Percentiles rank a stretch among this genome's conserved stretches.
phyloP scores from a whole-genome alignment of 2,113 vertebrate genomes.

The Orientallactaga bullata region DNA sequence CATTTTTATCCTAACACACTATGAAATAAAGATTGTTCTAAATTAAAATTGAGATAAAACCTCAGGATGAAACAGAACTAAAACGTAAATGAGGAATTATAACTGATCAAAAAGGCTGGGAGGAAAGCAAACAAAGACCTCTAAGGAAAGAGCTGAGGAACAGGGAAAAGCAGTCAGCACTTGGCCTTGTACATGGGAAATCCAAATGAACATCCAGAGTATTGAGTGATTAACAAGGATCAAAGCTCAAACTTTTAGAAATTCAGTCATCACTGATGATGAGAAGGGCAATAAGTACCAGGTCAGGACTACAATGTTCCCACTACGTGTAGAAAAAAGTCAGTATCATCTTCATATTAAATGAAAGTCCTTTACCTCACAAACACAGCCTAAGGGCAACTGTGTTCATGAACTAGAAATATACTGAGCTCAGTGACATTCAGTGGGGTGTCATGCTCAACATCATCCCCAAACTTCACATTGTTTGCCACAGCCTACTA shows the following conservation, averaged over 20 bases:
- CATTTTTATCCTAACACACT: not conserved
- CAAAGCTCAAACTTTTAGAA: constrained; percentile 53
- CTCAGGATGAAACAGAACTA: not conserved
- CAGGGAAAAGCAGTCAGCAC: not conserved
- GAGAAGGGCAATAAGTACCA: constrained; percentile 70
- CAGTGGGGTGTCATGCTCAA: constrained; percentile 61
- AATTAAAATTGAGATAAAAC: constrained; percentile 14
- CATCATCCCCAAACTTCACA: constrained; percentile 40
- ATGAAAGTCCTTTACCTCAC: constrained; percentile 67
- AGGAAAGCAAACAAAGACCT: constrained; percentile 30
- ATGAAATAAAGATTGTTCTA: not conserved
- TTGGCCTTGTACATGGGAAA: not conserved
- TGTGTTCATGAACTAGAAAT: constrained; percentile 67
- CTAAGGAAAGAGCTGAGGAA: not conserved
- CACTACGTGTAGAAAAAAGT: constrained; percentile 59
- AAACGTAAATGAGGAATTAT: not conserved
- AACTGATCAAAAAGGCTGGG: not conserved
- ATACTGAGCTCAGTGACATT: constrained; percentile 24
- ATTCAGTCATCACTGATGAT: constrained; percentile 65
- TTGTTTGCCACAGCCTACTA: constrained; percentile 54
- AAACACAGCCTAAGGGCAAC: constrained; percentile 39
- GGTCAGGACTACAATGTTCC: constrained; percentile 51
- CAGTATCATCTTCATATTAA: constrained; percentile 69
- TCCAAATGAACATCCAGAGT: not conserved
- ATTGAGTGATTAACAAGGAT: constrained; percentile 42